Conservation (phyloP, 2,888 invertebrate genomes). For the Ophioninae sp. region DNA sequence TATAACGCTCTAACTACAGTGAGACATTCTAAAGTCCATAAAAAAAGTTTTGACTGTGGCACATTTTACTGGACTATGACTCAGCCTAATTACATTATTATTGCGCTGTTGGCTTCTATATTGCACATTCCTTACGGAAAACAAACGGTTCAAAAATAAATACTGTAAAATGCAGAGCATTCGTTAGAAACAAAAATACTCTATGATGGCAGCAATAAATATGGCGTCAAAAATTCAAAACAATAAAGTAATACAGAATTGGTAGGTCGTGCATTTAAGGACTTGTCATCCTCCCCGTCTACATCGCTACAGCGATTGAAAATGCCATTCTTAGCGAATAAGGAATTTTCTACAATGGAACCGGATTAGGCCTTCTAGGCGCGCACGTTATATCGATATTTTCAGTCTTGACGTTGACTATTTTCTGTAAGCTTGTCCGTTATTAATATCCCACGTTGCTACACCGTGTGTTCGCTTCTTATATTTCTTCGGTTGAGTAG, state of each 20-base stretch:
- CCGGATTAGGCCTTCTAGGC: neutral
- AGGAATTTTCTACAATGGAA: neutral
- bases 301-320: neutral
- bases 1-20: too few relatives aligned
- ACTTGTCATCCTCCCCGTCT: neutral
- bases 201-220: neutral
- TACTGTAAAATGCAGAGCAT: neutral
- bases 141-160: neutral
- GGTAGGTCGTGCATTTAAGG: neutral
- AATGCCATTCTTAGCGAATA: neutral
- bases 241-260: neutral
- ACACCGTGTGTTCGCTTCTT: neutral
- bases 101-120: neutral
- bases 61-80: neutral
- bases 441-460: conserved; percentile 13
- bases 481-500: conserved; percentile 29
- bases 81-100: neutral
- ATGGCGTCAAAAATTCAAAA: neutral
- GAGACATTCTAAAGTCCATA: too few relatives aligned
- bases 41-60: too few relatives aligned
- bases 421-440: conserved; percentile 5
- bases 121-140: neutral
- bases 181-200: neutral
- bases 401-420: conserved; percentile 69
- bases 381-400: neutral